Percentiles rank a stretch among this genome's conserved stretches.
Conservation (phyloP, 2,888 invertebrate genomes). For the Antheraea yamamai region DNA sequence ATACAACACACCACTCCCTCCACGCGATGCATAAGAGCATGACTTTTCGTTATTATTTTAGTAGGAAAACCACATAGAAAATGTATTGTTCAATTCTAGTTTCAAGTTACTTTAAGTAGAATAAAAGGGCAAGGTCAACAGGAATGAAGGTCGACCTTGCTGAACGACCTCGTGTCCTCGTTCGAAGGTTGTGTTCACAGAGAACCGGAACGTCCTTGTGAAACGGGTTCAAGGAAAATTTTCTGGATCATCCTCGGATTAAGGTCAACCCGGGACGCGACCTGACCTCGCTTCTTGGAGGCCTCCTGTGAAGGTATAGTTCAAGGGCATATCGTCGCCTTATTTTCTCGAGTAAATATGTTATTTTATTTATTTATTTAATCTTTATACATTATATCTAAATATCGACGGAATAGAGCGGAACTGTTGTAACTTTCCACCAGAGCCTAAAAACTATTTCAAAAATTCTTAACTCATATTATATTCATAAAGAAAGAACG, state of each 20-base stretch:
- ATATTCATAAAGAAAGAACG: too few relatives aligned
- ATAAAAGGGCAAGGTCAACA: neutral
- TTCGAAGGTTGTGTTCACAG: neutral
- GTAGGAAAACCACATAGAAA: too few relatives aligned
- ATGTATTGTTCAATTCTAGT: neutral
- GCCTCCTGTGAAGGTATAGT: neutral
- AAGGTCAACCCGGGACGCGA: neutral
- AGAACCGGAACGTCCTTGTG: constrained; percentile 21
- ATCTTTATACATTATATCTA: too few relatives aligned
- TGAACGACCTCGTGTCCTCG: neutral
- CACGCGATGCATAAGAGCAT: too few relatives aligned
- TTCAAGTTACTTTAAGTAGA: neutral
- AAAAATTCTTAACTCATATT: too few relatives aligned
- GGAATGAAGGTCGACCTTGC: constrained; percentile 1
- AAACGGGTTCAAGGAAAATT: constrained; percentile 23
- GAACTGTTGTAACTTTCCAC: too few relatives aligned
- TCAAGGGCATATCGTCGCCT: neutral
- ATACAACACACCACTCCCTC: too few relatives aligned
- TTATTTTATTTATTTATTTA: too few relatives aligned
- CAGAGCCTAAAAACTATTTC: too few relatives aligned
- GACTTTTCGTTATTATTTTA: too few relatives aligned
- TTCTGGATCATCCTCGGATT: neutral
- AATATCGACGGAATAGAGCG: too few relatives aligned
- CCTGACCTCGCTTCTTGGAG: constrained; percentile 14
- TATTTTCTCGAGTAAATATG: neutral